Percentiles rank a stretch among this genome's conserved stretches.
Conservation (phyloP, 1,140 invertebrate genomes). For the Drosophila ficusphila region DNA sequence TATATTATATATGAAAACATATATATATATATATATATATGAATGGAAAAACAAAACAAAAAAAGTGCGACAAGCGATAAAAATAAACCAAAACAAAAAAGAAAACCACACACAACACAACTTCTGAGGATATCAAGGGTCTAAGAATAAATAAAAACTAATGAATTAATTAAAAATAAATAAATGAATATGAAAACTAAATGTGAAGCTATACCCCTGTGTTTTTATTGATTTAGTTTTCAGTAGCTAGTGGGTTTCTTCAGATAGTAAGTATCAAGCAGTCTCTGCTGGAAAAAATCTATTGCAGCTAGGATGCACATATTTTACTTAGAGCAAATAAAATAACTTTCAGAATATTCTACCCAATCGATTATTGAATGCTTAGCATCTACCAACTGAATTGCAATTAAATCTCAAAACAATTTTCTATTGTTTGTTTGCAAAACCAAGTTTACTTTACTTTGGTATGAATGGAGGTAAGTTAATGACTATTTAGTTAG, state of each 20-base stretch:
- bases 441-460: too few species aligned
- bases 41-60: constrained; percentile 19
- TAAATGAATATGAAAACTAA: constrained; percentile 82
- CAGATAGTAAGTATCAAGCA: background rate
- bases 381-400: too few species aligned
- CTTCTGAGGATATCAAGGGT: constrained; percentile 82
- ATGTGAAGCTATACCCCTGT: constrained; percentile 57
- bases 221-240: constrained; percentile 12
- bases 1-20: constrained; percentile 29
- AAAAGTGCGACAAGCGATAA: constrained; percentile 61
- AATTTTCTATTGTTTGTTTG: too few species aligned
- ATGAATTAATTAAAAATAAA: constrained; percentile 82
- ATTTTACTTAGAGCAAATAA: too few species aligned
- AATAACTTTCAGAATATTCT: too few species aligned
- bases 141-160: constrained; percentile 82
- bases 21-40: constrained; percentile 29
- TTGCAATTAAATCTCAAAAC: too few species aligned
- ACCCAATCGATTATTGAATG: too few species aligned
- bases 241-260: background rate
- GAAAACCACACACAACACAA: constrained; percentile 61
- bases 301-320: too few species aligned
- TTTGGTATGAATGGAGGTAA: too few species aligned
- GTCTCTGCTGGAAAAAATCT: too few species aligned
- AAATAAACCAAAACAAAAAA: constrained; percentile 66
- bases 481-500: too few species aligned